Base-by-base conservation (phyloP, 2,797 vertebrate genomes). In the Chloroceryle inda region DNA sequence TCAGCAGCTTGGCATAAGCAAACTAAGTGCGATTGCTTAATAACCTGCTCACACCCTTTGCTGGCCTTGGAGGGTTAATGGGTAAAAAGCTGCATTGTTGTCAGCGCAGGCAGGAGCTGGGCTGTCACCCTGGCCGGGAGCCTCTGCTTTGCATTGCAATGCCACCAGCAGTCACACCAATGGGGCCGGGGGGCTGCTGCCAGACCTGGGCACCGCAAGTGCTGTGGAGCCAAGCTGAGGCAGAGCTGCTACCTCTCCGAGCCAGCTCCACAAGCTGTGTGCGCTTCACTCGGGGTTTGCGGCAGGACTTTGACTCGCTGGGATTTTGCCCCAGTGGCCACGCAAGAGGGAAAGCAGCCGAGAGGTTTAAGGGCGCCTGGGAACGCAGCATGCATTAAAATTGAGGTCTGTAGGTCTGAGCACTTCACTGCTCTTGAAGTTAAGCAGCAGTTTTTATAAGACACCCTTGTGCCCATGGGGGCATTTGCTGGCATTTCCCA, bases 11-110 rank as follows among this genome's bases (percentile, higher is more conserved):
- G 59, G 21, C 47, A 11, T 18, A 44, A 88, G 77, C 61, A 82
- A 86, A 62, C 64, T 5, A 1, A 9, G 19, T 2, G 14, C 0
- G 0, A 49, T 95, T 86, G 49, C 89, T 78, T 89, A 82, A 87
- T 45, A 92, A 75, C 40, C 88, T 64, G 66, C 44, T 56, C 81
- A 78, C 4, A 8, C 33, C 61, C 50, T 50, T 59, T 3, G 14
- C 84, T 49, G 26, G 73, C 89, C 88, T 96, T 67, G 81, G 17
- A 2, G 74, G 79, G 92, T 94, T 95, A 91, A 94, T 91, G 59
- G 81, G 83, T 97, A 96, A 94, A 91, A 49, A 44, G 84, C 27
- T 35, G 27, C 38, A 3, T 58, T 79, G 85, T 89, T 71, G 24
- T n/a, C 64, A 85, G 72, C 52, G 52, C 17, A 61, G 71, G 52